A percentile compares a stretch with the other conserved stretches of the same genome.
phyloP scores from a whole-genome alignment of 2,113 vertebrate genomes.

The Scophthalmus maximus region DNA sequence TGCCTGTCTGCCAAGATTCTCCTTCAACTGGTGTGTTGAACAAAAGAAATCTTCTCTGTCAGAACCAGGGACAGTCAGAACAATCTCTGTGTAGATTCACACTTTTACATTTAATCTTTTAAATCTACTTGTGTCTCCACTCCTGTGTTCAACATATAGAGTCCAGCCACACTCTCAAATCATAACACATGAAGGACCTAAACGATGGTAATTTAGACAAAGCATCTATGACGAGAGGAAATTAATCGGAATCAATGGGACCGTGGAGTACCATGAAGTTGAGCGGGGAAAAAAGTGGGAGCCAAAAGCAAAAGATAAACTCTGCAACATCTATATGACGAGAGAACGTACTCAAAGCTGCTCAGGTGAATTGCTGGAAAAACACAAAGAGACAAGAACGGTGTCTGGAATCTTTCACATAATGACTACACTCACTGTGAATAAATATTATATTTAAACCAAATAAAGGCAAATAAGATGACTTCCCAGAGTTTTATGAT shows the following conservation, averaged over 20 bases:
- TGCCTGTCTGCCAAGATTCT: no score
- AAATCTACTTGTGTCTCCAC: background rate
- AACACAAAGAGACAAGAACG: no score
- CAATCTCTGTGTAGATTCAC: background rate
- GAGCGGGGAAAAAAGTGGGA: conserved; percentile 14
- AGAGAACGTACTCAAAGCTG: background rate
- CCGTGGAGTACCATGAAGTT: conserved; percentile 24
- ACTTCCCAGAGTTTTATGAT: background rate
- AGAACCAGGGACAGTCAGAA: no score
- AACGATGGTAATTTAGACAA: conserved; percentile 60
- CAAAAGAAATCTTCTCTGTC: no score
- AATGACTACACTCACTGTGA: background rate
- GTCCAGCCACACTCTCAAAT: background rate
- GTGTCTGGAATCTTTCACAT: no score
- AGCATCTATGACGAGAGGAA: conserved; percentile 42
- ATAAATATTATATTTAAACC: background rate
- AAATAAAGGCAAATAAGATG: conserved; percentile 1
- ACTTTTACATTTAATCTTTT: background rate
- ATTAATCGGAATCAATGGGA: conserved; percentile 46
- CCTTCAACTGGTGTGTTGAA: no score
- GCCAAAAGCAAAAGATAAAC: background rate
- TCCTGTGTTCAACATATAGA: background rate
- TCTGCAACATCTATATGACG: background rate
- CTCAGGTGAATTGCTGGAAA: background rate
- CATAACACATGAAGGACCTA: conserved; percentile 37